These are phyloP conservation scores for Spea bombifrons DNA, from an alignment of 2,113 vertebrate genomes.

Conservation along the genomic window DNA sequence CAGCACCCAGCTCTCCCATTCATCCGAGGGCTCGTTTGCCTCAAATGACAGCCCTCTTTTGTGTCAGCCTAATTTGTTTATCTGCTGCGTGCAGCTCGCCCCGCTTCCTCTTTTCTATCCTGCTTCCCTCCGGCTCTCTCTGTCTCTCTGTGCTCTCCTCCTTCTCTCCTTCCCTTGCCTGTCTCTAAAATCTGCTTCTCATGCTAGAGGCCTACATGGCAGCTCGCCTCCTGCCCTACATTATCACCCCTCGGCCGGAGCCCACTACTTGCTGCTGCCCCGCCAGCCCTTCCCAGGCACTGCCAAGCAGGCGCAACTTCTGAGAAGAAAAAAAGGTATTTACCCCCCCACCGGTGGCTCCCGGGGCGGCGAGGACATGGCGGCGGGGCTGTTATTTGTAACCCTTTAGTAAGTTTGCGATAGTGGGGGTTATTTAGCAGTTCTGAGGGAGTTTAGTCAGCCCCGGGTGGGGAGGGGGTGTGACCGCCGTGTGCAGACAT, in stretches of 20 bases:
- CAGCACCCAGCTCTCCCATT: slow-evolving; percentile 47
- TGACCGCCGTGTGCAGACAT: too few species aligned
- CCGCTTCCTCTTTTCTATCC: slow-evolving; percentile 3
- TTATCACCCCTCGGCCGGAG: slow-evolving; percentile 20
- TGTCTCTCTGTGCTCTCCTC: background rate
- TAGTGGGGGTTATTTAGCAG: too few species aligned
- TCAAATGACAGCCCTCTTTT: slow-evolving; percentile 50
- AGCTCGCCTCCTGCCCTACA: background rate
- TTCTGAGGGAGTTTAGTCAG: too few species aligned
- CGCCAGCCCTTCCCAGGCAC: background rate
- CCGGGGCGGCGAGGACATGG: too few species aligned
- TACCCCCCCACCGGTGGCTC: too few species aligned
- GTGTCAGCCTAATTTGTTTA: slow-evolving; percentile 46
- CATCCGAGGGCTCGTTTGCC: slow-evolving; percentile 48
- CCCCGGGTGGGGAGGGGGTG: too few species aligned
- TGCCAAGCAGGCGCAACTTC: too few species aligned
- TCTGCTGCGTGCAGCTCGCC: slow-evolving; percentile 47
- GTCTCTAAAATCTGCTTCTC: slow-evolving; percentile 18
- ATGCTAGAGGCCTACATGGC: slow-evolving; percentile 46
- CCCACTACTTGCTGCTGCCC: background rate
- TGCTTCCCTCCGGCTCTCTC: slow-evolving; percentile 22
- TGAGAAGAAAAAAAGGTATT: too few species aligned
- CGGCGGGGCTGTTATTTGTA: too few species aligned
- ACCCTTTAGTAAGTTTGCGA: too few species aligned
- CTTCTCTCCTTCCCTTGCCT: background rate